Base-by-base conservation (phyloP, 2,888 invertebrate species). In the Synanthedon andrenaeformis region DNA sequence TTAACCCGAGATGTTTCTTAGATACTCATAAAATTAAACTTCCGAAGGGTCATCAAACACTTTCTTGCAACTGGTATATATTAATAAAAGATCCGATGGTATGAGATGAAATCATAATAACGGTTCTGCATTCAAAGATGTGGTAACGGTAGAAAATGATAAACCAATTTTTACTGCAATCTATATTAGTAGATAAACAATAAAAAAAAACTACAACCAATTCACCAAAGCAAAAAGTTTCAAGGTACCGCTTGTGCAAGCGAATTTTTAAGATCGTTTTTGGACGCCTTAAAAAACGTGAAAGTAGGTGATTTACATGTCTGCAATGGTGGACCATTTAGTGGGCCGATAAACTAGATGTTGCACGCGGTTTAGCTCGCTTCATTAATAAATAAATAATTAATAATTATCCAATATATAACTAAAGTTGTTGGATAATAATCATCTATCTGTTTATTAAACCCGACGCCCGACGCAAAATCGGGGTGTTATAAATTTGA, bases 1-100 rank as follows among this genome's bases (percentile, higher is more conserved):
- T 45, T 45, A 45, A 45, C 45, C 6, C 45, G 45, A 45, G 45
- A 45, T 45, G 45, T 45, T 45, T 45, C n/a, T 45, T 45, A 45
- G 45, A 45, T 13, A n/a, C 45, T 45, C 13, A 13, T 45, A 45
- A 45, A 45, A n/a, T 14, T 45, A 45, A 45, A 60, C 58, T 62
- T 63, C 51, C 57, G 57, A 62, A 59, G 62, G 61, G 57, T 62
- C 58, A 70, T 70, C 55, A 63, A 65, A 62, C 57, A 14, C 49
- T 53, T 59, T 58, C 54, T 69, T 70, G 69, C 64, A 72, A 64
- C 65, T 60, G 60, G 62, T 62, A 64, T 62, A 64, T 45, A 45
- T 13, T n/a, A 45, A 45, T 35, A 59, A 62, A 62, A 58, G 53
- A 56, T 45, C 51, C 52, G 54, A 57, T 53, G 45, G 45, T 5